phyloP scores from a whole-genome alignment of 2,888 invertebrate genomes.

The Thyatira batis region DNA sequence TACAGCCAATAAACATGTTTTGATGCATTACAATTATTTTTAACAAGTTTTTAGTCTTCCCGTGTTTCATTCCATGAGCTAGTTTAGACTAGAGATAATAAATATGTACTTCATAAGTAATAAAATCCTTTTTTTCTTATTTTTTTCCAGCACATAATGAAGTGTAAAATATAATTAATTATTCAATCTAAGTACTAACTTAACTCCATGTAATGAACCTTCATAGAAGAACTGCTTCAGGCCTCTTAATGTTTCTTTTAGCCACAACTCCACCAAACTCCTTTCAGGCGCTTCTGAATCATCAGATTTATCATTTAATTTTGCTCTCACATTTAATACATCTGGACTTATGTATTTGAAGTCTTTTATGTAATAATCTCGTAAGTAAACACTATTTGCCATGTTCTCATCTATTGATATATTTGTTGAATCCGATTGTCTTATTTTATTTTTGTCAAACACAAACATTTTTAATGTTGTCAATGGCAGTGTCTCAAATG shows the following conservation, averaged over 20 bases:
- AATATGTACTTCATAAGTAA: no score
- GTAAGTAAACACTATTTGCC: constrained; percentile 40
- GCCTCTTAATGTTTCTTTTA: constrained; percentile 57
- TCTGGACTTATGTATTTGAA: constrained; percentile 65
- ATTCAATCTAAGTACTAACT: constrained; percentile 57
- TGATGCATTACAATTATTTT: no score
- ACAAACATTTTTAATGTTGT: constrained; percentile 31
- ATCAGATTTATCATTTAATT: not conserved
- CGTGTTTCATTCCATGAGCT: no score
- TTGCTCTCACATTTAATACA: constrained; percentile 22
- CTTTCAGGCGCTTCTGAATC: constrained; percentile 15
- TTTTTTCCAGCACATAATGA: no score
- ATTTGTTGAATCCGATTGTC: constrained; percentile 27
- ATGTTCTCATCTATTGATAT: constrained; percentile 29
- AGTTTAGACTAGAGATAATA: no score
- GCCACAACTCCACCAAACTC: constrained; percentile 51
- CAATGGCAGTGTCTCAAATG: constrained; percentile 18
- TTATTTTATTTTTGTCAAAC: constrained; percentile 26
- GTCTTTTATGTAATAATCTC: constrained; percentile 67
- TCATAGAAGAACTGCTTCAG: constrained; percentile 70
- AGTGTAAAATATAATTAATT: no score
- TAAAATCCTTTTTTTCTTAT: no score
- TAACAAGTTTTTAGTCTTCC: no score
- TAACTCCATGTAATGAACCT: constrained; percentile 74
- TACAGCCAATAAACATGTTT: no score